Evolutionary conservation across 2,113 vertebrate genomes (phyloP), one percentile per base, ranked within the genome.

Genomic region (Chitala chitala): DNA sequence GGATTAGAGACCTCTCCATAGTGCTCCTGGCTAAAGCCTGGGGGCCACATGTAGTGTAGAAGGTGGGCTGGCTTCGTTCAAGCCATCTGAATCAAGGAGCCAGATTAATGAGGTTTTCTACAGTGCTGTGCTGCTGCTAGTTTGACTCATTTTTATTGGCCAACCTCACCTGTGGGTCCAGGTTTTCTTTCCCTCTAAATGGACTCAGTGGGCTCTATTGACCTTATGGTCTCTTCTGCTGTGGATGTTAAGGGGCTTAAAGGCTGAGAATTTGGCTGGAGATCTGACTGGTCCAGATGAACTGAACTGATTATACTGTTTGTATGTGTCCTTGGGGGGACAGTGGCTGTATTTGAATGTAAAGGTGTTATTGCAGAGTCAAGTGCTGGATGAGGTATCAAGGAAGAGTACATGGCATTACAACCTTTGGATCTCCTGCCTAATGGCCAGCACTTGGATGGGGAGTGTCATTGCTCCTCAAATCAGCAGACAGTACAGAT

Each of bases 401-500:
- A n/a, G n/a, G n/a, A 33, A 59, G 20, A 59, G 56, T 15, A 59
- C 29, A 12, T 33, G 29, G 15, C 13, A 59, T 33, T 12, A n/a
- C n/a, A n/a, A n/a, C n/a, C n/a, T n/a, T n/a, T 5, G 56, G 33
- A 63, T 63, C 33, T 5, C n/a, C n/a, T n/a, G n/a, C n/a, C n/a
- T n/a, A n/a, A n/a, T n/a, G 1, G 33, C 10, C 33, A 63, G 59
- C n/a, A 38, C 59, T 36, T n/a, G 17, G 2, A 15, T 36, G 33
- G 17, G n/a, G 20, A 31, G 33, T 29, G 36, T 38, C 20, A 63
- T 17, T 63, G 29, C 29, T 36, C 36, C 74, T 63, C 76, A 68
- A 83, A 81, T 82, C 84, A 75, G 22, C 2, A 48, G 26, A 63
- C 71, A 63, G 82, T 79, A 77, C 75, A 81, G 81, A 77, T 73